Evolutionary conservation across 2,113 vertebrate genomes (phyloP).

Genomic region (Gymnarchus niloticus): DNA sequence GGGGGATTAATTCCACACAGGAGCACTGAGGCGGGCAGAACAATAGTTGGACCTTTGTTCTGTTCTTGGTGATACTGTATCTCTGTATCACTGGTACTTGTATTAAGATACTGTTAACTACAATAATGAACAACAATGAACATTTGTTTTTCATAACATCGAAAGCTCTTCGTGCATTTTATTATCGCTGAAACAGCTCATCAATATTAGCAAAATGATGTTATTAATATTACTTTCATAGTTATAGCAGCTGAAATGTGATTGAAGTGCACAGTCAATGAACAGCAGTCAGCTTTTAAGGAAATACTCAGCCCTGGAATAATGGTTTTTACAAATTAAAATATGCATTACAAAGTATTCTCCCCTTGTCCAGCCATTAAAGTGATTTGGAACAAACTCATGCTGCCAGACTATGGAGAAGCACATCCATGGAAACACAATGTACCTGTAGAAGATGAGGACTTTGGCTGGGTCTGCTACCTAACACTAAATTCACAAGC

Average conservation of each 20-base stretch:
- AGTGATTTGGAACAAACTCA: too few species aligned
- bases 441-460: too few species aligned
- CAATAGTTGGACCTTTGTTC: too few species aligned
- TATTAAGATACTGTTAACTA: too few species aligned
- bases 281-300: not conserved
- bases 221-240: not conserved
- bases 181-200: not conserved
- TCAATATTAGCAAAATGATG: not conserved
- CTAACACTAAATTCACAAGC: not conserved
- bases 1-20: too few species aligned
- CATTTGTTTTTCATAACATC: not conserved
- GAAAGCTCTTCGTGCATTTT: not conserved
- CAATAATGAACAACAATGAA: not conserved
- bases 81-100: too few species aligned
- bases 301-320: not conserved
- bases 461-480: not conserved
- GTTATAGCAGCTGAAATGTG: not conserved
- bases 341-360: not conserved
- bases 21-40: too few species aligned
- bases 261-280: not conserved
- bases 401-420: too few species aligned
- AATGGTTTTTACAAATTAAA: not conserved
- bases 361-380: not conserved
- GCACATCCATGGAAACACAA: too few species aligned
- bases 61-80: too few species aligned